Conservation (phyloP, 2,113 vertebrate genomes). For the Python bivittatus region DNA sequence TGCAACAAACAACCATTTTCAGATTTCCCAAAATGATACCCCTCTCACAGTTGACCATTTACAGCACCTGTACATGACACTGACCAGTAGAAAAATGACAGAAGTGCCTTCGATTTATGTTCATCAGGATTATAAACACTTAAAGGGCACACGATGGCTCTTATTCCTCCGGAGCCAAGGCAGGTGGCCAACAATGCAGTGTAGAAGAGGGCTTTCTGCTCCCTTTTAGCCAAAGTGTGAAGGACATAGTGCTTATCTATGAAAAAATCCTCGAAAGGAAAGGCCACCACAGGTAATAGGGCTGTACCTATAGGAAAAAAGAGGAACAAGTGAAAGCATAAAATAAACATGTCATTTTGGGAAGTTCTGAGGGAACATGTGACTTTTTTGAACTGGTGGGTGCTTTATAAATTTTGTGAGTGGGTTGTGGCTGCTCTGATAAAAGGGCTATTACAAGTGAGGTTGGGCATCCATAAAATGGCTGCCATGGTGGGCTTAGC, state of each 20-base stretch:
- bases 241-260: constrained; percentile 75
- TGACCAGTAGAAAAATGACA: constrained; percentile 90
- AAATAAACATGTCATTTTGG: neutral
- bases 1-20: neutral
- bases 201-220: constrained; percentile 84
- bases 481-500: neutral
- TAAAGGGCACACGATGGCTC: constrained; percentile 83
- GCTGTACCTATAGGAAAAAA: constrained; percentile 78
- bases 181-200: constrained; percentile 80
- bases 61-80: constrained; percentile 40
- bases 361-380: neutral
- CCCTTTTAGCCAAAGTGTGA: constrained; percentile 69
- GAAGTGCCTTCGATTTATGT: constrained; percentile 73
- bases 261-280: constrained; percentile 89
- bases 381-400: neutral
- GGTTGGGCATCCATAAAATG: neutral
- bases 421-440: neutral
- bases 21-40: neutral
- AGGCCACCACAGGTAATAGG: constrained; percentile 85
- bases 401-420: neutral
- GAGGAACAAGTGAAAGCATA: neutral
- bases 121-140: constrained; percentile 79
- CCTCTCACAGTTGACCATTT: neutral
- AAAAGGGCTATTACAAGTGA: neutral
- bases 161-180: constrained; percentile 85